Evolutionary conservation across 2,888 invertebrate species (phyloP).

Genomic region (Rhamnusium bicolor): DNA sequence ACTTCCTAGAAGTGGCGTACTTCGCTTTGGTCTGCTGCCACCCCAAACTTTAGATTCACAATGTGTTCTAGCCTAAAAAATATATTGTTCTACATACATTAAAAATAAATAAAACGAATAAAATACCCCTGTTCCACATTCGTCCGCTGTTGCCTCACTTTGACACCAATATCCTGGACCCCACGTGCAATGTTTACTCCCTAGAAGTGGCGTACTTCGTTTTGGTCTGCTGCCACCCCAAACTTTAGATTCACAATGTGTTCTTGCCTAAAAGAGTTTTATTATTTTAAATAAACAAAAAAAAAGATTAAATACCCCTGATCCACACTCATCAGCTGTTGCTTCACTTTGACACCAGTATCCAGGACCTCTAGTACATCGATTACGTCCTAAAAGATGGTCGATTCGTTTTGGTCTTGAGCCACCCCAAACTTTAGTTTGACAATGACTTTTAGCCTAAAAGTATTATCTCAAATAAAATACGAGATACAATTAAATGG

Average conservation of each 20-base stretch:
- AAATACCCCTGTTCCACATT: conserved; percentile 4
- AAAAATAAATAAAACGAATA: background rate
- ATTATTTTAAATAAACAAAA: background rate
- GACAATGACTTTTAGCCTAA: conserved; percentile 38
- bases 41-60: conserved; percentile 44
- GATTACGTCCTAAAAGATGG: conserved; percentile 27
- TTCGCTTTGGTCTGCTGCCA: conserved; percentile 31
- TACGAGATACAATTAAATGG: conserved; percentile 38
- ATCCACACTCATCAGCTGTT: conserved; percentile 70
- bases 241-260: conserved; percentile 41
- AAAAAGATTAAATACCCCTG: conserved; percentile 43
- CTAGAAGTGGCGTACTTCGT: background rate
- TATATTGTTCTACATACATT: background rate
- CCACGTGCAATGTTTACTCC: conserved; percentile 71
- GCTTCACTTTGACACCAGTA: conserved; percentile 80
- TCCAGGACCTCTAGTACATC: conserved; percentile 83
- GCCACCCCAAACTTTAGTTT: conserved; percentile 44
- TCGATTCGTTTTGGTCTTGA: background rate
- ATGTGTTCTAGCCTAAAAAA: conserved; percentile 32
- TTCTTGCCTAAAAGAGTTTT: conserved; percentile 63
- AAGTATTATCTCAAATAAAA: no score
- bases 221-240: conserved; percentile 30
- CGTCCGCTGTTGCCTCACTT: conserved; percentile 36
- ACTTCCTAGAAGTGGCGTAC: conserved; percentile 66
- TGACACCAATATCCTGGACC: conserved; percentile 86